These are phyloP conservation scores for Bombus sibiricus DNA, from an alignment of 1,140 invertebrate genomes.

Conservation along the genomic window DNA sequence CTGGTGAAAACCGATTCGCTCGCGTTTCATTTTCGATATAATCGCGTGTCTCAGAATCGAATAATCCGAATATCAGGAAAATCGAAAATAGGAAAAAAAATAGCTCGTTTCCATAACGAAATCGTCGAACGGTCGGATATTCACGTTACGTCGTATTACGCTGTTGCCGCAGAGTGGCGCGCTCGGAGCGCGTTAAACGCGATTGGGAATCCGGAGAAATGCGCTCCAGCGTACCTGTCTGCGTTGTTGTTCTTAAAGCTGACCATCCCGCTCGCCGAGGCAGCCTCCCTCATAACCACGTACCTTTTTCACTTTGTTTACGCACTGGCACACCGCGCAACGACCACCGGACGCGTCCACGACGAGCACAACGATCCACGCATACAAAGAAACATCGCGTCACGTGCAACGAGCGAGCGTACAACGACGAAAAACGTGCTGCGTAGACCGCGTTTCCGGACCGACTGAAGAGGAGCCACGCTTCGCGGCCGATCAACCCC, in stretches of 20 bases:
- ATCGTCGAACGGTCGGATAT: not conserved
- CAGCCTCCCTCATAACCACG: slow-evolving; percentile 28
- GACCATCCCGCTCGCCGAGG: slow-evolving; percentile 62
- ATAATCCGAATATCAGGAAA: not conserved
- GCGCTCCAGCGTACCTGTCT: slow-evolving; percentile 60
- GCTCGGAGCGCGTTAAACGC: not conserved
- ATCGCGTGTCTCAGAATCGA: not conserved
- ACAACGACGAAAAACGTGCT: slow-evolving; percentile 23
- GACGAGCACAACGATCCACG: not conserved
- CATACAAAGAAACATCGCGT: slow-evolving; percentile 8
- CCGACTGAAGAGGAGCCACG: slow-evolving; percentile 69
- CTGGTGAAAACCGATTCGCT: not conserved
- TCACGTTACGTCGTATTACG: too few relatives aligned
- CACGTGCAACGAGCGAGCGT: slow-evolving; percentile 41
- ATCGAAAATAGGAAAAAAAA: too few relatives aligned
- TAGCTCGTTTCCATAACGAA: too few relatives aligned
- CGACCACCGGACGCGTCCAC: not conserved
- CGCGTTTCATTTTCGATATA: not conserved
- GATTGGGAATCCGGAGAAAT: slow-evolving; percentile 34
- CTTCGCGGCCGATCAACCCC: slow-evolving; percentile 56
- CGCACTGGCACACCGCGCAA: not conserved
- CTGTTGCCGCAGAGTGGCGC: not conserved
- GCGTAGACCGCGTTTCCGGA: slow-evolving; percentile 67
- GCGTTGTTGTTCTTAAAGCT: slow-evolving; percentile 74
- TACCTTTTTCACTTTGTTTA: slow-evolving; percentile 2